Evolutionary conservation across 2,797 vertebrate species (phyloP).

Genomic region (Phoxinus dragarum): DNA sequence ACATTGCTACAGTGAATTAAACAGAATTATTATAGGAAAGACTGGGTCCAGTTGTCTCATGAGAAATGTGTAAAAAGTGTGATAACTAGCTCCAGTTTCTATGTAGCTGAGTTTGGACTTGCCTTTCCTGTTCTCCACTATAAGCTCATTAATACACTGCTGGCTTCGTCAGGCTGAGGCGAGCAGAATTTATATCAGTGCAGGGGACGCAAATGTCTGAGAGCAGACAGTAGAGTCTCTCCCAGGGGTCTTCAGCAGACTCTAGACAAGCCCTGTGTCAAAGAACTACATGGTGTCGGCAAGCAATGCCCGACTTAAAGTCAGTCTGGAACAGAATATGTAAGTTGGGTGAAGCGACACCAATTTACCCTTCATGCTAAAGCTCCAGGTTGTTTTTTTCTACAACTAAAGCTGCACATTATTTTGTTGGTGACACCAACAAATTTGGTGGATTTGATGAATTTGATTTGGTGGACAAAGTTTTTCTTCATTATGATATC

Average conservation of each 20-base stretch:
- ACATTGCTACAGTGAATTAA: neutral
- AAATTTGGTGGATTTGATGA: no score
- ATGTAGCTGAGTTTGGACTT: neutral
- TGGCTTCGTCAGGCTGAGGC: constrained; percentile 12
- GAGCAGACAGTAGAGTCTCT: neutral
- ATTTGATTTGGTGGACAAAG: neutral
- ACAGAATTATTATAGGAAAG: neutral
- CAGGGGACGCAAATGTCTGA: constrained; percentile 5
- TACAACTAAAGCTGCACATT: neutral
- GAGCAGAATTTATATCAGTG: constrained; percentile 19
- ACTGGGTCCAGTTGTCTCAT: no score
- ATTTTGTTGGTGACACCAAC: neutral
- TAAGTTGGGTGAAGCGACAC: neutral
- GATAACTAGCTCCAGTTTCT: neutral
- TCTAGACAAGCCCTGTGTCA: constrained; percentile 27
- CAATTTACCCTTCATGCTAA: neutral
- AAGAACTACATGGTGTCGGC: constrained; percentile 20
- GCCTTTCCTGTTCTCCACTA: neutral
- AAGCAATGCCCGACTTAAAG: neutral
- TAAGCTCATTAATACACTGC: constrained; percentile 22
- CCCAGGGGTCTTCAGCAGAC: neutral
- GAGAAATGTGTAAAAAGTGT: neutral
- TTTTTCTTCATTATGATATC: neutral
- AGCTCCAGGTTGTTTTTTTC: neutral
- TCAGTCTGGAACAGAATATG: neutral